Conservation (phyloP, 2,113 vertebrate species). For the Gavia stellata region DNA sequence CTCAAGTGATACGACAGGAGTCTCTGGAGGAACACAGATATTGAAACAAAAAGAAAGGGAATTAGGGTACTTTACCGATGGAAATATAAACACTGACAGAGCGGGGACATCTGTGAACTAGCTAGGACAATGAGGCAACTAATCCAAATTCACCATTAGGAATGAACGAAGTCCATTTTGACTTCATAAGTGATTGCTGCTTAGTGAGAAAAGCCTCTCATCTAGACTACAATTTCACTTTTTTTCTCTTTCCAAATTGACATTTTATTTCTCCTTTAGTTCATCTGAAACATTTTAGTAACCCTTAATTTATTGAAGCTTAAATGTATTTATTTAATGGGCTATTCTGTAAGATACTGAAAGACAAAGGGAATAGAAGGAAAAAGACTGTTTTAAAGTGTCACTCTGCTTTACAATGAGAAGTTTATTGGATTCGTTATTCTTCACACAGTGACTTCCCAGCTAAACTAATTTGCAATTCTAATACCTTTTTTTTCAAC, state of each 20-base stretch:
- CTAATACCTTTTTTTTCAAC: background rate
- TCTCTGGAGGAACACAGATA: background rate
- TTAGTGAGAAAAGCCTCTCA: background rate
- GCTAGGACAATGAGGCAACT: background rate
- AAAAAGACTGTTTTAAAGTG: background rate
- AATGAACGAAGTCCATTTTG: background rate
- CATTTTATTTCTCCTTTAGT: constrained; percentile 26
- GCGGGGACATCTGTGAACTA: background rate
- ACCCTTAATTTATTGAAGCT: constrained; percentile 18
- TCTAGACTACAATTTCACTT: background rate
- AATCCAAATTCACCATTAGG: background rate
- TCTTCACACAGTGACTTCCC: background rate
- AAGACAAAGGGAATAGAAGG: constrained; percentile 1
- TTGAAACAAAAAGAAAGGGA: background rate
- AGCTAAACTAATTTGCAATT: background rate
- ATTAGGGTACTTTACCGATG: background rate
- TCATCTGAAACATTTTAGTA: background rate
- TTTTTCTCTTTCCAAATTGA: background rate
- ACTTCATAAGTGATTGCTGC: background rate
- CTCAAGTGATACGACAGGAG: background rate
- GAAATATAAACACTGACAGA: background rate
- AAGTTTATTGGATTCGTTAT: background rate
- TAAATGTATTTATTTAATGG: background rate
- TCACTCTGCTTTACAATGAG: background rate
- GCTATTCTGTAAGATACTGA: background rate